These are phyloP conservation scores for Priocnemis perturbator DNA, from an alignment of 2,888 invertebrate species.

Conservation along the genomic window DNA sequence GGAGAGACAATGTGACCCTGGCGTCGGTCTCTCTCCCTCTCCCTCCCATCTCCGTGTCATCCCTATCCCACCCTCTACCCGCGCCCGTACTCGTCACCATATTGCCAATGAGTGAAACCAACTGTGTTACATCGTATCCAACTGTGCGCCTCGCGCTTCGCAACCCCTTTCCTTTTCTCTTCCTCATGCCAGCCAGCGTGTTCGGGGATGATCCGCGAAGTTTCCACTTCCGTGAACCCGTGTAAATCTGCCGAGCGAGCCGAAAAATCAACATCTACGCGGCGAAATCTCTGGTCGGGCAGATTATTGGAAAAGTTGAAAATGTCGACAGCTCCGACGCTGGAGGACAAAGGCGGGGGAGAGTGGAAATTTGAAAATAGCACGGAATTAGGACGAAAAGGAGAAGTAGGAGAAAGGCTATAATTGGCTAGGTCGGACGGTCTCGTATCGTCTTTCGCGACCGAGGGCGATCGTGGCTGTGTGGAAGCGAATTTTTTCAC, in stretches of 20 bases:
- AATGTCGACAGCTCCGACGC: too few relatives aligned
- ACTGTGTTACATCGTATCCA: conserved; percentile 52
- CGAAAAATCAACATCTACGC: too few relatives aligned
- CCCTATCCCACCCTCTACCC: not conserved
- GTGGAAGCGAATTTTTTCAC: conserved; percentile 34
- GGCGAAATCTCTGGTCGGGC: too few relatives aligned
- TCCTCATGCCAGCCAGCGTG: too few relatives aligned
- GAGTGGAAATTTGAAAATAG: conserved; percentile 2
- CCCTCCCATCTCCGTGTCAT: not conserved
- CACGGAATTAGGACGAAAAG: not conserved
- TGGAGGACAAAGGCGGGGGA: not conserved
- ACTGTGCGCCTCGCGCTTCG: conserved; percentile 32
- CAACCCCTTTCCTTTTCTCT: not conserved
- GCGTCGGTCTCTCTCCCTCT: conserved; percentile 3
- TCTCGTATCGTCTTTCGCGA: conserved; percentile 46
- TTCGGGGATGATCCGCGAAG: too few relatives aligned
- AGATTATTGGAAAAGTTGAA: too few relatives aligned
- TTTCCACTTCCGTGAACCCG: too few relatives aligned
- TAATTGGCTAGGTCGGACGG: conserved; percentile 48
- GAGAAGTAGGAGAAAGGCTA: conserved; percentile 16
- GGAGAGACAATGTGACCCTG: conserved; percentile 19
- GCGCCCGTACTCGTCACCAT: conserved; percentile 48
- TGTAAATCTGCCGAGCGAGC: too few relatives aligned
- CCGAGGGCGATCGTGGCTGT: conserved; percentile 31
- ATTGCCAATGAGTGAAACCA: conserved; percentile 71